These are phyloP conservation scores for Alligator mississippiensis DNA, from an alignment of 2,113 vertebrate genomes.

Conservation along the genomic window DNA sequence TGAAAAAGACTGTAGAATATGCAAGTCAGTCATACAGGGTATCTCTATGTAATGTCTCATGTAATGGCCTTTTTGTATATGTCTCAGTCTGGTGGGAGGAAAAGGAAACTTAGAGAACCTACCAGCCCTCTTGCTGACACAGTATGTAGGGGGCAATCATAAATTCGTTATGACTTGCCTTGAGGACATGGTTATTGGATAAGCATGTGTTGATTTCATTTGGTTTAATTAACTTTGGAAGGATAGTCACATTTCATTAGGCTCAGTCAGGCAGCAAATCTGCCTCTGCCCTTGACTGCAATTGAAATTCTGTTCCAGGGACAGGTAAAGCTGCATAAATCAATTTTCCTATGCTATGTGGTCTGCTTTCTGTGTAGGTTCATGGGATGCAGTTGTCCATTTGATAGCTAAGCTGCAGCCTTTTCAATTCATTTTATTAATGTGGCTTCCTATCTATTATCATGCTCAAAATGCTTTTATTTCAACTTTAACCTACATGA, in stretches of 20 bases:
- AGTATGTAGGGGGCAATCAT: neutral
- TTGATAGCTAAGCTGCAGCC: neutral
- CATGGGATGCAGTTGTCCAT: fast-evolving
- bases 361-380: neutral
- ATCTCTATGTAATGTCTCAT: too few species aligned
- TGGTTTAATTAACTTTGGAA: constrained; percentile 27
- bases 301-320: neutral
- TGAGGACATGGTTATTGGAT: constrained; percentile 2
- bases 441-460: neutral
- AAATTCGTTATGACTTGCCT: neutral
- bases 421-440: neutral
- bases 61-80: too few species aligned
- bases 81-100: neutral
- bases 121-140: neutral
- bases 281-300: neutral
- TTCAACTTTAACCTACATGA: neutral
- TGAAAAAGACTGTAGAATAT: neutral
- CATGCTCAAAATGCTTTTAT: neutral
- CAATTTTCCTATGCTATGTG: neutral
- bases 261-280: neutral
- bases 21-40: too few species aligned
- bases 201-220: constrained; percentile 15
- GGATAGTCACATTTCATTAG: constrained; percentile 1
- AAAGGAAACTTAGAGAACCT: neutral
- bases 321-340: neutral